A percentile compares a stretch with the other conserved stretches of the same genome.
Evolutionary conservation across 2,888 invertebrate genomes (phyloP).

Genomic region (Tiliacea citrago): DNA sequence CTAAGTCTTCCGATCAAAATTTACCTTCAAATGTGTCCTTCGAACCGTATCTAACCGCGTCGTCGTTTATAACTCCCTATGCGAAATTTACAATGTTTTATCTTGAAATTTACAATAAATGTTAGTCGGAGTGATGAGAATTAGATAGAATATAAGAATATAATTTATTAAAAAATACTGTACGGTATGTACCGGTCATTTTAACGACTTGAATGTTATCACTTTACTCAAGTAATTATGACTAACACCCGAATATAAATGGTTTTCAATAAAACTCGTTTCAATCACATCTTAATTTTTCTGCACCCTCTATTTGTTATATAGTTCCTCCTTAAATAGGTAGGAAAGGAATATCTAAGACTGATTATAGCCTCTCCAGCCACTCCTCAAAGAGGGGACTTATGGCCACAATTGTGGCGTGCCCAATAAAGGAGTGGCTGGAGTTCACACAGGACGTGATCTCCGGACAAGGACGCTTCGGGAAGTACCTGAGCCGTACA

Average conservation of each 20-base stretch:
- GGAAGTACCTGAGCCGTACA: background rate
- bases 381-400: too few species aligned
- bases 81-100: constrained; percentile 71
- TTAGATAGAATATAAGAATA: constrained; percentile 79
- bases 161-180: constrained; percentile 74
- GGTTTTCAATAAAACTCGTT: constrained; percentile 85
- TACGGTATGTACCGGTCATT: constrained; percentile 76
- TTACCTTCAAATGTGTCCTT: constrained; percentile 78
- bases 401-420: too few species aligned
- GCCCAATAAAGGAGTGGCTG: too few species aligned
- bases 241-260: constrained; percentile 86
- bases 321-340: background rate
- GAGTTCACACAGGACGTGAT: background rate
- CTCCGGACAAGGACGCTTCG: background rate
- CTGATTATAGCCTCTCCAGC: too few species aligned
- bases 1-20: constrained; percentile 85
- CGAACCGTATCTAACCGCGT: constrained; percentile 65
- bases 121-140: constrained; percentile 67
- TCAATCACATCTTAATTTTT: constrained; percentile 66
- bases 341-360: background rate
- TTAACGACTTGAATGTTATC: constrained; percentile 86
- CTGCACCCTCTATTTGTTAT: constrained; percentile 11
- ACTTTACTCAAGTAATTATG: constrained; percentile 86
- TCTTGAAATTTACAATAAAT: constrained; percentile 68
- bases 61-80: constrained; percentile 67